Percentiles rank a stretch among this genome's conserved stretches.
Conservation (phyloP, 2,888 invertebrate species). For the Griposia aprilina region DNA sequence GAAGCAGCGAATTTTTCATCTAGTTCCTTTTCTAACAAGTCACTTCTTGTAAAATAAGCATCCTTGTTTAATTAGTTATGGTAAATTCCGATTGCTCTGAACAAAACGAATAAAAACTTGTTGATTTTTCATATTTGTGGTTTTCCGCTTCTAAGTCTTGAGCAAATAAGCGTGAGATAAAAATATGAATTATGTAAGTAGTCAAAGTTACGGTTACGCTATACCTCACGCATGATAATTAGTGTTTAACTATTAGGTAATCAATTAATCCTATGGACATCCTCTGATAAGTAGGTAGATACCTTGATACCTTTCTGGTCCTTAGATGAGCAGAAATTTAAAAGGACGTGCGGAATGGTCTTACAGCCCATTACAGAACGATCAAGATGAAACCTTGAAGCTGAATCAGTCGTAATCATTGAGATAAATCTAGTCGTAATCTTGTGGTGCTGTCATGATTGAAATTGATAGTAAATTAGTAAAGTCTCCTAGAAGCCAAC, state of each 20-base stretch:
- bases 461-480: constrained; percentile 39
- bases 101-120: constrained; percentile 10
- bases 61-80: constrained; percentile 1
- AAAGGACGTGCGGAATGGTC: background rate
- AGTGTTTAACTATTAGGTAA: constrained; percentile 25
- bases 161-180: constrained; percentile 53
- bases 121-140: constrained; percentile 54
- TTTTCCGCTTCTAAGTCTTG: constrained; percentile 18
- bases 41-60: background rate
- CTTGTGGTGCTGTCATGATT: constrained; percentile 34
- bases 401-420: constrained; percentile 26
- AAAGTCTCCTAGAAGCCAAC: constrained; percentile 6
- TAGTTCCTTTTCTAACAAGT: background rate
- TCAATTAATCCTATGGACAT: constrained; percentile 27
- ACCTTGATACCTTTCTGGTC: background rate
- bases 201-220: constrained; percentile 39
- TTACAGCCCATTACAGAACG: constrained; percentile 12
- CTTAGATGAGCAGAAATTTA: background rate
- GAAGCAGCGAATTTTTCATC: background rate
- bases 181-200: constrained; percentile 38
- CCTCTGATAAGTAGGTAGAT: background rate
- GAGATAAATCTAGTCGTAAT: no score
- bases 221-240: constrained; percentile 33
- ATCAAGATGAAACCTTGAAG: constrained; percentile 38
- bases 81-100: constrained; percentile 27